Conservation (phyloP, 2,797 vertebrate genomes). For the Brachymystax lenok region DNA sequence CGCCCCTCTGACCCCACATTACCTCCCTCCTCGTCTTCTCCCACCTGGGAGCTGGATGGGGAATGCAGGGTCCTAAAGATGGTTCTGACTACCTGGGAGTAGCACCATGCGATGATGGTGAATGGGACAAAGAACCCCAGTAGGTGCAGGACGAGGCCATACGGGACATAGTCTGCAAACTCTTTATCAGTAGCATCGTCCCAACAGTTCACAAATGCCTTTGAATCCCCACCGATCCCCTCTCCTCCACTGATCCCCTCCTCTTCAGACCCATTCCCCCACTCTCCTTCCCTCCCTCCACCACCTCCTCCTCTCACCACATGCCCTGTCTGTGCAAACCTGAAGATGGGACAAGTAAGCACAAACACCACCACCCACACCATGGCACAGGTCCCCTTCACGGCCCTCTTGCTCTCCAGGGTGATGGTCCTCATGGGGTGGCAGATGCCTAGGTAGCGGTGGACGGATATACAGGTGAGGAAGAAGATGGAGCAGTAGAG, state of each 20-base stretch:
- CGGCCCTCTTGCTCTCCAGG: constrained; percentile 77
- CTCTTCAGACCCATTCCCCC: constrained; percentile 30
- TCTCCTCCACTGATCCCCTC: constrained; percentile 21
- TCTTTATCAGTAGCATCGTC: constrained; percentile 81
- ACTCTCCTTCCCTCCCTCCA: constrained; percentile 8
- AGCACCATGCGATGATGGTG: constrained; percentile 82
- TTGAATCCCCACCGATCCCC: constrained; percentile 8
- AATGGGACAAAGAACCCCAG: constrained; percentile 82
- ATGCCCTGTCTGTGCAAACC: constrained; percentile 78
- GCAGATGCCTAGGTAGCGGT: constrained; percentile 83
- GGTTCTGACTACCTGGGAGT: constrained; percentile 80
- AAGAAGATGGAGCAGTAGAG: constrained; percentile 73
- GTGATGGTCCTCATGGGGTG: constrained; percentile 83
- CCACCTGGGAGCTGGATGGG: constrained; percentile 63
- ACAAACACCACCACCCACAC: constrained; percentile 81
- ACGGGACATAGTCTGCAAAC: constrained; percentile 80
- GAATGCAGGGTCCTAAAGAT: constrained; percentile 77
- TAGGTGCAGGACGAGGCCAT: constrained; percentile 80
- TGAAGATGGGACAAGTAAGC: constrained; percentile 82
- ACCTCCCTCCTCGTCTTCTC: constrained; percentile 45
- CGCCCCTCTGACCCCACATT: constrained; percentile 50
- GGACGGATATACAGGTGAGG: constrained; percentile 71
- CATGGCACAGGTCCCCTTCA: constrained; percentile 74
- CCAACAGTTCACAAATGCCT: constrained; percentile 76
- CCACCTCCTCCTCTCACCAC: constrained; percentile 46